Percentiles rank a stretch among this genome's conserved stretches.
These are phyloP conservation scores for Muntiacus reevesi DNA, from an alignment of 2,113 vertebrate species.

Conservation along the genomic window DNA sequence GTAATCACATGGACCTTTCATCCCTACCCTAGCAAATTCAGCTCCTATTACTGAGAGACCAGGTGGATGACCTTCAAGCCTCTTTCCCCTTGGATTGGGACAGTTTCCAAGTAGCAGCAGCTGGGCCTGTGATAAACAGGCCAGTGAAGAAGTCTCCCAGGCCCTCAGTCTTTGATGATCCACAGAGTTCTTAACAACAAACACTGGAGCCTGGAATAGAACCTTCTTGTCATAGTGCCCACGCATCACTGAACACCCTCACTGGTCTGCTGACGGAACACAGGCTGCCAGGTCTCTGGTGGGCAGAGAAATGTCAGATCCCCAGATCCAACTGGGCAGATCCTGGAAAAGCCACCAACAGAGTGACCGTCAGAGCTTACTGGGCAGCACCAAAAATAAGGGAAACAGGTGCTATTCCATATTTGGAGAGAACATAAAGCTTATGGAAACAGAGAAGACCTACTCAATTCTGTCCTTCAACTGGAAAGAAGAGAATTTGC, in stretches of 20 bases:
- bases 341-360: neutral
- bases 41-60: neutral
- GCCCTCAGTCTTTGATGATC: neutral
- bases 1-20: neutral
- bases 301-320: neutral
- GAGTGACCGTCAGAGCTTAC: neutral
- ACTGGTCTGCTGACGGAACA: neutral
- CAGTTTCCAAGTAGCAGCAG: neutral
- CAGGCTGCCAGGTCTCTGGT: no score
- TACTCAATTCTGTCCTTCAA: constrained; percentile 44
- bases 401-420: neutral
- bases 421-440: neutral
- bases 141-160: neutral
- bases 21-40: neutral
- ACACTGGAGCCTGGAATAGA: neutral
- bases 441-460: neutral
- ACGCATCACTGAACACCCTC: neutral
- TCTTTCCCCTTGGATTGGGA: neutral
- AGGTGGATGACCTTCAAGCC: neutral
- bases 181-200: constrained; percentile 28
- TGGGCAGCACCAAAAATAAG: rapidly evolving
- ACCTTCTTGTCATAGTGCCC: neutral
- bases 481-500: constrained; percentile 52
- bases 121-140: neutral
- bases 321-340: neutral